These are phyloP conservation scores for Microdon myrmicae DNA, from an alignment of 2,888 invertebrate species.

Conservation along the genomic window DNA sequence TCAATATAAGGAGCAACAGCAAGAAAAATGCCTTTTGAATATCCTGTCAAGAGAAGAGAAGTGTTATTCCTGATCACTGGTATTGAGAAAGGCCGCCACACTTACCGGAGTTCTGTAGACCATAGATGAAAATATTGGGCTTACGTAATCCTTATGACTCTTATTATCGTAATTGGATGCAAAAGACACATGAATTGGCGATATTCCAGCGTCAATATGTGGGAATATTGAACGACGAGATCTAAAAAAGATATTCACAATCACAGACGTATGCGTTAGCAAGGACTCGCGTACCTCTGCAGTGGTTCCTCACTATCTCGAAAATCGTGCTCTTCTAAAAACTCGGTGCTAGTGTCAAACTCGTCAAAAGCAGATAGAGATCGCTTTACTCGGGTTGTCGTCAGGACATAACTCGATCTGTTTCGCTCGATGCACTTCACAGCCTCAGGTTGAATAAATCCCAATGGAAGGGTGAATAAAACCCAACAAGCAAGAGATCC, in stretches of 20 bases:
- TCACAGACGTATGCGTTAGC: not conserved
- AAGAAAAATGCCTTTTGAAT: slow-evolving; percentile 97
- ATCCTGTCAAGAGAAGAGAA: slow-evolving; percentile 68
- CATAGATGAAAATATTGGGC: slow-evolving; percentile 91
- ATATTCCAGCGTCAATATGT: slow-evolving; percentile 66
- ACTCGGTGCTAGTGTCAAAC: slow-evolving; percentile 57
- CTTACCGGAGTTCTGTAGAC: slow-evolving; percentile 80
- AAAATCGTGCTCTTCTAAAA: slow-evolving; percentile 28
- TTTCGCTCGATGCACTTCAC: slow-evolving; percentile 84
- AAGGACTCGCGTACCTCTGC: slow-evolving; percentile 8
- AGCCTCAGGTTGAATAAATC: slow-evolving; percentile 94
- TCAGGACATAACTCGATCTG: slow-evolving; percentile 73
- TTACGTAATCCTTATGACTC: slow-evolving; percentile 80
- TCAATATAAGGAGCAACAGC: slow-evolving; percentile 87
- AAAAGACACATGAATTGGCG: slow-evolving; percentile 80
- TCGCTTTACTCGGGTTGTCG: slow-evolving; percentile 65
- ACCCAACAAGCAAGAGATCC: slow-evolving; percentile 95
- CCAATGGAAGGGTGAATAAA: slow-evolving; percentile 93
- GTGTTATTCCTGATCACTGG: not conserved
- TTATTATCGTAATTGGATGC: slow-evolving; percentile 80
- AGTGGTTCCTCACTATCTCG: slow-evolving; percentile 12
- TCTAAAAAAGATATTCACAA: slow-evolving; percentile 37
- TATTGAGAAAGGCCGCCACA: not conserved
- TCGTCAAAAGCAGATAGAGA: slow-evolving; percentile 63
- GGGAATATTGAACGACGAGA: slow-evolving; percentile 60